A percentile compares a stretch with the other conserved stretches of the same genome.
Evolutionary conservation across 1,140 invertebrate species (phyloP).

Genomic region (Hycleus phaleratus): DNA sequence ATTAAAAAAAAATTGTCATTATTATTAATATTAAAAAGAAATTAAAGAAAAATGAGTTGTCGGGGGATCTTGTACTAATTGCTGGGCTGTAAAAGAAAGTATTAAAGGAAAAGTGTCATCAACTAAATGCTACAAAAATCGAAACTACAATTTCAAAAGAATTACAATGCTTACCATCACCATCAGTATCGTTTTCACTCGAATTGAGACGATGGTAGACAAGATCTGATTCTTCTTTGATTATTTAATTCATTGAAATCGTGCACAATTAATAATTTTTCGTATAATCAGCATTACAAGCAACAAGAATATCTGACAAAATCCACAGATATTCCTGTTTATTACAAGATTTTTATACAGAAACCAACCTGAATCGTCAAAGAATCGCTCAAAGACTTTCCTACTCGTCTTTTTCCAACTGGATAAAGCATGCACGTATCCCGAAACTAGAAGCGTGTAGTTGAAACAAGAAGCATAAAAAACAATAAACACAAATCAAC

Average conservation of each 20-base stretch:
- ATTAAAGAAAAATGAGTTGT: too few species aligned
- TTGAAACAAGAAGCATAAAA: conserved; percentile 11
- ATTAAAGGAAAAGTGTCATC: neutral
- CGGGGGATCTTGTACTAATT: conserved; percentile 11
- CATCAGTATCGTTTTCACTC: conserved; percentile 14
- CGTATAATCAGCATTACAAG: too few species aligned
- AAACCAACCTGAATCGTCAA: conserved; percentile 33
- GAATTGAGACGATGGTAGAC: conserved; percentile 19
- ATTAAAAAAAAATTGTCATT: neutral
- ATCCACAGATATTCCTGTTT: neutral
- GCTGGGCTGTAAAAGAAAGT: conserved; percentile 2
- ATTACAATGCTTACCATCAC: conserved; percentile 10
- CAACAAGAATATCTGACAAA: too few species aligned
- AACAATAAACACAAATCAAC: conserved; percentile 5
- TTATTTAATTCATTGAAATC: neutral
- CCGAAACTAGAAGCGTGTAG: conserved; percentile 28
- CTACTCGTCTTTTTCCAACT: conserved; percentile 29
- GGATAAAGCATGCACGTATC: conserved; percentile 11
- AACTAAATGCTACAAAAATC: conserved; percentile 2
- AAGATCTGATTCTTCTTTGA: conserved; percentile 12
- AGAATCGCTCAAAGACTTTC: conserved; percentile 24
- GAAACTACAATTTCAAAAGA: neutral
- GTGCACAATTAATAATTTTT: neutral
- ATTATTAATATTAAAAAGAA: too few species aligned
- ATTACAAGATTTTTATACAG: neutral